phyloP scores from a whole-genome alignment of 2,113 vertebrate genomes.

The Cheilinus undulatus region DNA sequence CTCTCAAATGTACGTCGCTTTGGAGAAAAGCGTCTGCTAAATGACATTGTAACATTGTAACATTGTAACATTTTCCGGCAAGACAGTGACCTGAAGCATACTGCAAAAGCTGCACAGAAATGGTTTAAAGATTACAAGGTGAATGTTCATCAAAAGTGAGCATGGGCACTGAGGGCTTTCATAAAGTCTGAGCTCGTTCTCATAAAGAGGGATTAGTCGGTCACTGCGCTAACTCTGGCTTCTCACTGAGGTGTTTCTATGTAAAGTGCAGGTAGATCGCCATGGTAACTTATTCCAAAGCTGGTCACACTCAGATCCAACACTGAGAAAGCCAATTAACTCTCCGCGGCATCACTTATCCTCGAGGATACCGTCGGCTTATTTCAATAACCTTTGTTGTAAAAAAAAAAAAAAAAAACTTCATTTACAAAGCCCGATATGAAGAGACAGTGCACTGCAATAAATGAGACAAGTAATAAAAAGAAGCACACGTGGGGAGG shows the following conservation, averaged over 20 bases:
- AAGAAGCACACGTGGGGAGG: constrained; percentile 50
- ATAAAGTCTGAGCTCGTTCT: constrained; percentile 7
- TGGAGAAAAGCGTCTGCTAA: too few relatives aligned
- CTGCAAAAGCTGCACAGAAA: too few relatives aligned
- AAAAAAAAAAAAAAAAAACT: constrained; percentile 72
- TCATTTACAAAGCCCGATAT: constrained; percentile 77
- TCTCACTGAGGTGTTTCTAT: constrained; percentile 40
- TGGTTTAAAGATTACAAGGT: too few relatives aligned
- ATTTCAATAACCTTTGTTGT: constrained; percentile 82
- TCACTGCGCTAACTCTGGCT: constrained; percentile 9
- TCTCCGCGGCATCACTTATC: constrained; percentile 72
- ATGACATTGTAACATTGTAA: too few relatives aligned
- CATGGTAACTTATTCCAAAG: constrained; percentile 68
- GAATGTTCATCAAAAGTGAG: too few relatives aligned
- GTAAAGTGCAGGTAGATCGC: constrained; percentile 52
- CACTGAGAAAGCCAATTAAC: constrained; percentile 75
- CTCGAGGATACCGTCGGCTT: constrained; percentile 70
- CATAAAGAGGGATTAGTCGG: constrained; percentile 30
- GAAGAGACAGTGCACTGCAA: constrained; percentile 68
- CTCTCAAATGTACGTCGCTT: too few relatives aligned
- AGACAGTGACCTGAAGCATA: too few relatives aligned
- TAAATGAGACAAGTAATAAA: constrained; percentile 82
- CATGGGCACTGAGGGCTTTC: too few relatives aligned
- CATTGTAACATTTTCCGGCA: too few relatives aligned
- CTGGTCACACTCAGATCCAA: constrained; percentile 42